A percentile compares a stretch with the other conserved stretches of the same genome.
These are phyloP conservation scores for Aurelia sp. DNA, from an alignment of 30 jellyfish, hydroid and myxozoan genomes.

Conservation along the genomic window DNA sequence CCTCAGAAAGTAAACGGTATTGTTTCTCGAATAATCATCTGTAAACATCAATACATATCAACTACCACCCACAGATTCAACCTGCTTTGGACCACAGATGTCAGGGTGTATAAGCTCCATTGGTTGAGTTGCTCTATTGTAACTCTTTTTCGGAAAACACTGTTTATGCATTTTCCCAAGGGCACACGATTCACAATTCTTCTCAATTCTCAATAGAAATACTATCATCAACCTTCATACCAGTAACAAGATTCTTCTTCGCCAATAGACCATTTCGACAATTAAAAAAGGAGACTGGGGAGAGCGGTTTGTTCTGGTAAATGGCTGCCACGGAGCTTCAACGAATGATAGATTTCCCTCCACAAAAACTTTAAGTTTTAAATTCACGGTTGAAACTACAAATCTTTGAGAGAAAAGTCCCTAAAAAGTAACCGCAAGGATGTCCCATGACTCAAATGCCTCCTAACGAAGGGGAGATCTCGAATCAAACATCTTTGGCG, in stretches of 20 bases:
- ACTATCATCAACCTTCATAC: slow-evolving; percentile 34
- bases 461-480: too few species aligned
- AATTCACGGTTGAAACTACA: too few species aligned
- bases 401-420: too few species aligned
- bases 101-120: slow-evolving; percentile 64
- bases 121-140: slow-evolving; percentile 46
- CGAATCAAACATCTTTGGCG: too few species aligned
- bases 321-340: too few species aligned
- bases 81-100: slow-evolving; percentile 77
- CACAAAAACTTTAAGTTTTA: too few species aligned
- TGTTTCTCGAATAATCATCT: slow-evolving; percentile 64
- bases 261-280: too few species aligned
- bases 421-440: too few species aligned
- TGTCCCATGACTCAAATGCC: too few species aligned
- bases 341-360: too few species aligned
- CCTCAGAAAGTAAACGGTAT: slow-evolving; percentile 55
- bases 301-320: too few species aligned
- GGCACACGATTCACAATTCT: slow-evolving; percentile 67
- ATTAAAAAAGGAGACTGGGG: too few species aligned
- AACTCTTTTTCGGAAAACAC: slow-evolving; percentile 31
- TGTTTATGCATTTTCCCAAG: slow-evolving; percentile 57
- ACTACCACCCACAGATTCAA: slow-evolving; percentile 64
- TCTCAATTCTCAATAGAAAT: slow-evolving; percentile 28
- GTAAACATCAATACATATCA: slow-evolving; percentile 57
- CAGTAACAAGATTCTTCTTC: slow-evolving; percentile 44